A percentile compares a stretch with the other conserved stretches of the same genome.
These are phyloP conservation scores for Drosophila siamana DNA, from an alignment of 2,888 invertebrate species.

Conservation along the genomic window DNA sequence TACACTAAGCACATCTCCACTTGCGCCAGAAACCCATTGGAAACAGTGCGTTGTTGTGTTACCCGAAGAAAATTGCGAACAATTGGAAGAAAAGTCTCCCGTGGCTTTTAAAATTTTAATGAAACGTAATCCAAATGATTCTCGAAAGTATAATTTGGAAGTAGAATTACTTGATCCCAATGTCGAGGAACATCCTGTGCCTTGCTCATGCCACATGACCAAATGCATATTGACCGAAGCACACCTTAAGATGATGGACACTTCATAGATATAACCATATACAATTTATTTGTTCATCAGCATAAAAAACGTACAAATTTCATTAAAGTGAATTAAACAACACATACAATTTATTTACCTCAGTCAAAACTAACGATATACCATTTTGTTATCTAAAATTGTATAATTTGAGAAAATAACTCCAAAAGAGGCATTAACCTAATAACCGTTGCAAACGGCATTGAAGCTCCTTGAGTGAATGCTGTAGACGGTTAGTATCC, in stretches of 20 bases:
- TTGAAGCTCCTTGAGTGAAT: slow-evolving; percentile 85
- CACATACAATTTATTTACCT: slow-evolving; percentile 63
- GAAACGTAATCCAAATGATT: slow-evolving; percentile 81
- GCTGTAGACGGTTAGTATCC: slow-evolving; percentile 88
- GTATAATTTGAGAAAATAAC: slow-evolving; percentile 34
- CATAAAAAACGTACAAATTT: slow-evolving; percentile 33
- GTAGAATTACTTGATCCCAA: slow-evolving; percentile 90
- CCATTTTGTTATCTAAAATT: slow-evolving; percentile 38
- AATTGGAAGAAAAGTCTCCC: slow-evolving; percentile 86
- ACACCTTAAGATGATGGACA: slow-evolving; percentile 80
- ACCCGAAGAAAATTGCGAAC: slow-evolving; percentile 88
- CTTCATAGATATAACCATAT: slow-evolving; percentile 30
- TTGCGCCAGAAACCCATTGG: slow-evolving; percentile 93
- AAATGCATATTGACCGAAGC: slow-evolving; percentile 91
- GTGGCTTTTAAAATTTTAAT: slow-evolving; percentile 90
- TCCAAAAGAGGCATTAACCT: slow-evolving; percentile 42
- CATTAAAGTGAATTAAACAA: slow-evolving; percentile 38
- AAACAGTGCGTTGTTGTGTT: slow-evolving; percentile 95
- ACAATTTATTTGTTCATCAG: slow-evolving; percentile 2
- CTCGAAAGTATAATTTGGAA: slow-evolving; percentile 88
- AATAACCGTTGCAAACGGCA: slow-evolving; percentile 82
- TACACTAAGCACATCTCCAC: slow-evolving; percentile 92
- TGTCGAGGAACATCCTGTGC: slow-evolving; percentile 90
- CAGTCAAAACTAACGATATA: slow-evolving; percentile 73
- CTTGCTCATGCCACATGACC: slow-evolving; percentile 91